Evolutionary conservation across 2,888 invertebrate genomes (phyloP).

Genomic region (Alloplasta piceator): DNA sequence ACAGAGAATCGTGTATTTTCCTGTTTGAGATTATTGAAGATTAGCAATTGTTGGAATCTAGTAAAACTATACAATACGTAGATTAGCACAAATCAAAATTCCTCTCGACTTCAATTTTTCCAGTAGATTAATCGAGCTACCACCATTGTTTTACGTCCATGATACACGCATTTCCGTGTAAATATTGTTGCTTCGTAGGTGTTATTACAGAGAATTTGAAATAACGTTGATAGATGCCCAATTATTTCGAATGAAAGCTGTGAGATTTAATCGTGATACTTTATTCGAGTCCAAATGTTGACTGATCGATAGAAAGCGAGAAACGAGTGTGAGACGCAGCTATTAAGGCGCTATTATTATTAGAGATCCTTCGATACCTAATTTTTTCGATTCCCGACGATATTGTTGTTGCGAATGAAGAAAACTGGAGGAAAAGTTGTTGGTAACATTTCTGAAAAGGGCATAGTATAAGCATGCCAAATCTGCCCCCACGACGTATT

Average conservation of each 20-base stretch:
- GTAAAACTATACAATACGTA: not conserved
- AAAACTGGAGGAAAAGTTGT: no score
- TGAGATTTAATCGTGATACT: slow-evolving; percentile 31
- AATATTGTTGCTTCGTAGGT: slow-evolving; percentile 35
- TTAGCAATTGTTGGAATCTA: not conserved
- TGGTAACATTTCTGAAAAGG: no score
- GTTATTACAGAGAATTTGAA: slow-evolving; percentile 12
- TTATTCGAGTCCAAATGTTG: slow-evolving; percentile 25
- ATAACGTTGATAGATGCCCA: slow-evolving; percentile 22
- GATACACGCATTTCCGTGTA: not conserved
- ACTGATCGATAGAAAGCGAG: not conserved
- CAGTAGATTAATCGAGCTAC: slow-evolving; percentile 11
- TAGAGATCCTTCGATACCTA: slow-evolving; percentile 18
- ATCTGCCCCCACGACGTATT: no score
- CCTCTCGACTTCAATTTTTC: not conserved
- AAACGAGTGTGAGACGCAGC: not conserved
- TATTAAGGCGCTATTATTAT: slow-evolving; percentile 39
- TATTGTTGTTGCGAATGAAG: no score
- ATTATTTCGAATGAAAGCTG: slow-evolving; percentile 32
- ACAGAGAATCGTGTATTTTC: slow-evolving; percentile 27
- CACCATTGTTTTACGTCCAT: slow-evolving; percentile 5
- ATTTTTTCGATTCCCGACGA: no score
- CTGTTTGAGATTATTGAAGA: not conserved
- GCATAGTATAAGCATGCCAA: no score
- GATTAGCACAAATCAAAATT: not conserved